Conservation (phyloP, 1,140 invertebrate species). For the Chironomus tepperi region DNA sequence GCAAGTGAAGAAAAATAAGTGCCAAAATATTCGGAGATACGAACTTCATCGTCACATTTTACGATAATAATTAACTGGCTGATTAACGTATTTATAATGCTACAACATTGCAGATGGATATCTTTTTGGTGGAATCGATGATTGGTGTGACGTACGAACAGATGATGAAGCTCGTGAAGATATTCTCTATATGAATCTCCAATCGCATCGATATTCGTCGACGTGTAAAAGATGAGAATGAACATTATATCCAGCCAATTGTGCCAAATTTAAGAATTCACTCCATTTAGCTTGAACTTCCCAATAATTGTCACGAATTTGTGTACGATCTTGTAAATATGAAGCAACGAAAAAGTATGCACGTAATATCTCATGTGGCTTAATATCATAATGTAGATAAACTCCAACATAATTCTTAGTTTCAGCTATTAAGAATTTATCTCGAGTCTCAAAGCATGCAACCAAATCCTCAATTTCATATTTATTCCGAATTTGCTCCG, state of each 20-base stretch:
- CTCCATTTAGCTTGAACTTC: conserved; percentile 42
- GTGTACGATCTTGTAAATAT: conserved; percentile 38
- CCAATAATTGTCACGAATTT: conserved; percentile 42
- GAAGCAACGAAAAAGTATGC: conserved; percentile 39
- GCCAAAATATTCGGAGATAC: not conserved
- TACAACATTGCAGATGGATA: not conserved
- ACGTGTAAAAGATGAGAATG: conserved; percentile 43
- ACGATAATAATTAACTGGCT: no score
- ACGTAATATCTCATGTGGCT: conserved; percentile 38
- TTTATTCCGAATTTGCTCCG: conserved; percentile 33
- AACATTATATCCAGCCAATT: conserved; percentile 36
- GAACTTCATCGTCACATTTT: not conserved
- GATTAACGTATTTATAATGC: no score
- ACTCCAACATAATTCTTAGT: conserved; percentile 36
- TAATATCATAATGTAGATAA: conserved; percentile 39
- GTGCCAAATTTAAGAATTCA: conserved; percentile 37
- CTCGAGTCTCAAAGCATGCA: conserved; percentile 43
- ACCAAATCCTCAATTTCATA: conserved; percentile 36
- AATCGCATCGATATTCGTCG: conserved; percentile 43
- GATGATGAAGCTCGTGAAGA: conserved; percentile 26
- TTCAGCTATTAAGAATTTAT: conserved; percentile 39
- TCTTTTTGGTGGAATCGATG: not conserved
- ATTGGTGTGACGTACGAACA: not conserved
- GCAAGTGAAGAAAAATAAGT: not conserved
- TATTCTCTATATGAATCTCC: conserved; percentile 30